A percentile compares a stretch with the other conserved stretches of the same genome.
Conservation (phyloP, 2,888 invertebrate genomes). For the Desoria tigrina region DNA sequence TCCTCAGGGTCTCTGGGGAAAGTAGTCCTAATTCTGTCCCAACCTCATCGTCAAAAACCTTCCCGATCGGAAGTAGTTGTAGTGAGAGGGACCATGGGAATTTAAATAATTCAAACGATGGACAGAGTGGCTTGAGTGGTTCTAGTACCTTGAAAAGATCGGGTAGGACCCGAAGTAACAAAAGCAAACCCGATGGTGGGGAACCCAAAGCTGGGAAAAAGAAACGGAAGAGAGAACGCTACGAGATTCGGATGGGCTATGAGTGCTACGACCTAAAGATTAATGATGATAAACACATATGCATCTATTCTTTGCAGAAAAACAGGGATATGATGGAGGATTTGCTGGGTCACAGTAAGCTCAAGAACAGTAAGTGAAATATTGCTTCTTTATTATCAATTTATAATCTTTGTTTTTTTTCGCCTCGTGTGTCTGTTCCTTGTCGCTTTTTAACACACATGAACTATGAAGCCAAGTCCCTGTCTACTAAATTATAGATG, state of each 20-base stretch:
- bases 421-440: too few relatives aligned
- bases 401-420: too few relatives aligned
- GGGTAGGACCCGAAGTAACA: conserved; percentile 18
- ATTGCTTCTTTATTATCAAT: conserved; percentile 1
- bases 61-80: background rate
- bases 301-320: conserved; percentile 65
- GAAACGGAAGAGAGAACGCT: conserved; percentile 49
- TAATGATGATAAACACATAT: conserved; percentile 47
- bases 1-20: background rate
- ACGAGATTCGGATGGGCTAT: conserved; percentile 54
- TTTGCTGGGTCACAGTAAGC: conserved; percentile 67
- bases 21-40: background rate
- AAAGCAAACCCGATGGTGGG: conserved; percentile 11
- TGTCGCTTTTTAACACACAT: too few relatives aligned
- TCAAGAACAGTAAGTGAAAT: conserved; percentile 66
- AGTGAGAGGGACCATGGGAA: background rate
- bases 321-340: conserved; percentile 77
- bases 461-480: too few relatives aligned
- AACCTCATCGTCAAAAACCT: background rate
- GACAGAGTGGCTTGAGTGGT: conserved; percentile 1
- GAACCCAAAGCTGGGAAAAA: conserved; percentile 27
- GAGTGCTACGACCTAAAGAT: conserved; percentile 46
- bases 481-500: too few relatives aligned
- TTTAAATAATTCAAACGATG: background rate
- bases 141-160: too few relatives aligned